phyloP scores from a whole-genome alignment of 2,888 invertebrate genomes.

The Icerya purchasi region DNA sequence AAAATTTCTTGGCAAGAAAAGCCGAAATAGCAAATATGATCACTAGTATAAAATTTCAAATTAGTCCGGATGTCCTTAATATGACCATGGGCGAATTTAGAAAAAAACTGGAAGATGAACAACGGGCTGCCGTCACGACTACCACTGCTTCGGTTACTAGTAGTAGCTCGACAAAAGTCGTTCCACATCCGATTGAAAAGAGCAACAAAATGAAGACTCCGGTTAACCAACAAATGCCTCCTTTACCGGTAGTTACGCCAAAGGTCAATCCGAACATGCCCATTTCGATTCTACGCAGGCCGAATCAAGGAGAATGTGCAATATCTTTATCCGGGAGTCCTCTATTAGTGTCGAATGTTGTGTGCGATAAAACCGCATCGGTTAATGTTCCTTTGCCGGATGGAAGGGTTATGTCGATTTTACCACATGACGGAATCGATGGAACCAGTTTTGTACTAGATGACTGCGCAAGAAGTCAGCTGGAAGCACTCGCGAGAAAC shows the following conservation, averaged over 20 bases:
- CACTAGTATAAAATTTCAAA: no score
- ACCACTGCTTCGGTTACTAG: no score
- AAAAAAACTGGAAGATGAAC: no score
- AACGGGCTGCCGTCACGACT: no score
- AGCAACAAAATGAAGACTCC: slow-evolving; percentile 14
- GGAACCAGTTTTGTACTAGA: slow-evolving; percentile 10
- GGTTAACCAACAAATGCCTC: slow-evolving; percentile 6
- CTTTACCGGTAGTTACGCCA: slow-evolving; percentile 12
- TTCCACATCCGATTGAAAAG: no score
- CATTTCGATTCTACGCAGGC: slow-evolving; percentile 14
- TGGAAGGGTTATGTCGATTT: slow-evolving; percentile 14
- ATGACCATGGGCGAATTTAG: no score
- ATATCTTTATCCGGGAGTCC: slow-evolving; percentile 15
- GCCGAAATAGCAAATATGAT: no score
- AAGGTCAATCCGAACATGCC: slow-evolving; percentile 15
- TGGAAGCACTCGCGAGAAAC: slow-evolving; percentile 4
- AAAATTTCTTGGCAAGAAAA: no score
- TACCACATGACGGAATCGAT: slow-evolving; percentile 12
- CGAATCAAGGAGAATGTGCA: slow-evolving; percentile 15
- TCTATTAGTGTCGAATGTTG: slow-evolving; percentile 13
- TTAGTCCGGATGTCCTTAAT: no score
- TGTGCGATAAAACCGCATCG: slow-evolving; percentile 13
- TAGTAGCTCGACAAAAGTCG: no score
- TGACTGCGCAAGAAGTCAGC: slow-evolving; percentile 11
- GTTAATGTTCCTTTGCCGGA: slow-evolving; percentile 14